Evolutionary conservation across 35 echinoderm and acorn worm genomes (phyloP).

Genomic region (Heliocidaris tuberculata): DNA sequence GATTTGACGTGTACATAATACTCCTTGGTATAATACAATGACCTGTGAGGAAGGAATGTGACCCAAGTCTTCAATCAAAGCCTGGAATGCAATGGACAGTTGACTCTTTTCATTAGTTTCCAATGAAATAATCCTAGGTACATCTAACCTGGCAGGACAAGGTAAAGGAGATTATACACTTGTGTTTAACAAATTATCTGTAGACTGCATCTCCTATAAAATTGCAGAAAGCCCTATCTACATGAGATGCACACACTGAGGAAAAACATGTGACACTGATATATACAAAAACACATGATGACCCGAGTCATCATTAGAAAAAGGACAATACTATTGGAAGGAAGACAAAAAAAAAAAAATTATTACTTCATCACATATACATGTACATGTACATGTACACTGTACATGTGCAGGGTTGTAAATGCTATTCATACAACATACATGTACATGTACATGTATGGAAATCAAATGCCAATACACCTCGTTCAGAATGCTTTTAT

Average conservation of each 20-base stretch:
- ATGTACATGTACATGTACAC: not conserved
- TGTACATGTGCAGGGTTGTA: not conserved
- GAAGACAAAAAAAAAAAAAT: too few relatives aligned
- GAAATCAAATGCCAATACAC: too few relatives aligned
- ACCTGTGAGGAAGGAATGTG: conserved; percentile 32
- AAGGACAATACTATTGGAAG: too few relatives aligned
- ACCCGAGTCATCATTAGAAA: too few relatives aligned
- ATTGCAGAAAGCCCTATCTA: too few relatives aligned
- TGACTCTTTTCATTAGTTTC: conserved; percentile 29
- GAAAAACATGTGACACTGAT: too few relatives aligned
- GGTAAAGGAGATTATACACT: not conserved
- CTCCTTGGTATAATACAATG: conserved; percentile 19
- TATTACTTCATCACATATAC: too few relatives aligned
- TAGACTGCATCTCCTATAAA: too few relatives aligned
- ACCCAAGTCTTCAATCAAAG: conserved; percentile 23
- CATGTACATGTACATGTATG: not conserved
- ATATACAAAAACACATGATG: too few relatives aligned
- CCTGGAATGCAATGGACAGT: conserved; percentile 29
- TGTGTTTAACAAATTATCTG: too few relatives aligned
- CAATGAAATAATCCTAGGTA: not conserved
- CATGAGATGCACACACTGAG: too few relatives aligned
- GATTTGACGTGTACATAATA: not conserved
- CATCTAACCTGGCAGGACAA: not conserved
- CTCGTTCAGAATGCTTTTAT: too few relatives aligned
- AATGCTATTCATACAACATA: not conserved